Percentiles rank a stretch among this genome's conserved stretches.
These are phyloP conservation scores for Tetragnatha montana DNA, from an alignment of 2,888 invertebrate species.

Conservation along the genomic window DNA sequence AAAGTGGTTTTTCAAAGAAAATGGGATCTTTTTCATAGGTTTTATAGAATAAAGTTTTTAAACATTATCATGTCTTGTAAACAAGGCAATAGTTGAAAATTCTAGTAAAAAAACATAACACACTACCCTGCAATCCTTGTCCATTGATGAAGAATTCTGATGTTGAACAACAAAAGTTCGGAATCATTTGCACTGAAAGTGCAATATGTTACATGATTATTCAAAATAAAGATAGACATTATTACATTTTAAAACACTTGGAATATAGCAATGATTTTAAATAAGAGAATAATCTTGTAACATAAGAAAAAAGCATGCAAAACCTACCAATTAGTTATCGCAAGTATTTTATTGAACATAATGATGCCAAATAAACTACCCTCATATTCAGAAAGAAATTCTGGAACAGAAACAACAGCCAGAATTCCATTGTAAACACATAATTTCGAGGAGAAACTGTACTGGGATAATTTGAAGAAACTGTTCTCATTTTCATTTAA, in stretches of 20 bases:
- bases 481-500: background rate
- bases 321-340: conserved; percentile 52
- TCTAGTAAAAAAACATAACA: background rate
- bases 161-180: conserved; percentile 66
- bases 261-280: background rate
- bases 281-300: background rate
- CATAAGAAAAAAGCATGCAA: background rate
- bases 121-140: conserved; percentile 66
- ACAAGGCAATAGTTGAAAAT: too few species aligned
- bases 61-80: too few species aligned
- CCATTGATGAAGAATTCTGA: conserved; percentile 69
- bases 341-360: conserved; percentile 34
- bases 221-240: background rate
- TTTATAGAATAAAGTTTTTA: background rate
- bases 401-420: conserved; percentile 34
- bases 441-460: conserved; percentile 40
- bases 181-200: conserved; percentile 60
- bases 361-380: background rate
- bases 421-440: conserved; percentile 58
- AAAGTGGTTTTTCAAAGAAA: background rate
- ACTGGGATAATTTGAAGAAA: conserved; percentile 11
- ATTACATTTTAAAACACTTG: background rate
- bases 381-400: background rate
- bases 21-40: background rate
- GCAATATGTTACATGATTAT: background rate